phyloP scores from a whole-genome alignment of 92 coral and sea anemone genomes.

The Galaxea fascicularis region DNA sequence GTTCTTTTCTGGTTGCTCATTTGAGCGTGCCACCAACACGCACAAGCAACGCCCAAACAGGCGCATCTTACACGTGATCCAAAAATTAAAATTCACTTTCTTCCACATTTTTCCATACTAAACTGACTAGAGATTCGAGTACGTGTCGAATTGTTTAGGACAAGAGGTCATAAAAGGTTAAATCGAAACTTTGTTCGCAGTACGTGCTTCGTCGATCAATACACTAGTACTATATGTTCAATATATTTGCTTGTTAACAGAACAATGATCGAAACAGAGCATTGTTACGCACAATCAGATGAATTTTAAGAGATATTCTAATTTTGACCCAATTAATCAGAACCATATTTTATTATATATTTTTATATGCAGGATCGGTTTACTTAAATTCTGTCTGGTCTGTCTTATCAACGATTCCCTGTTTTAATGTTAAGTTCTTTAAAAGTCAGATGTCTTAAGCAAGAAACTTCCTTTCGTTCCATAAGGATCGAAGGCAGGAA shows the following conservation, averaged over 20 bases:
- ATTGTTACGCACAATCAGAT: not conserved
- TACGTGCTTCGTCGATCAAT: not conserved
- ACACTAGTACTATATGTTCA: too few relatives aligned
- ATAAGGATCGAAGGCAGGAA: not conserved
- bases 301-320: too few relatives aligned
- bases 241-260: not conserved
- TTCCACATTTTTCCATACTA: not conserved
- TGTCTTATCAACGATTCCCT: too few relatives aligned
- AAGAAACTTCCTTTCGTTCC: not conserved
- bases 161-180: conserved; percentile 26
- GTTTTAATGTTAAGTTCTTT: too few relatives aligned
- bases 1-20: conserved; percentile 33
- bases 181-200: not conserved
- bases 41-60: conserved; percentile 27
- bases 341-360: too few relatives aligned
- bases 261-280: conserved; percentile 10
- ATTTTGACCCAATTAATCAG: too few relatives aligned
- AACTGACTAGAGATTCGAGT: not conserved
- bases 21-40: conserved; percentile 29
- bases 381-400: too few relatives aligned
- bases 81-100: not conserved
- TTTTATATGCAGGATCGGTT: too few relatives aligned
- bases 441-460: not conserved
- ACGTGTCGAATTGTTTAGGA: conserved; percentile 4
- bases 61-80: not conserved